Percentiles rank a stretch among this genome's conserved stretches.
phyloP scores from a whole-genome alignment of 2,797 vertebrate genomes.

The Euphonia xanthogaster region DNA sequence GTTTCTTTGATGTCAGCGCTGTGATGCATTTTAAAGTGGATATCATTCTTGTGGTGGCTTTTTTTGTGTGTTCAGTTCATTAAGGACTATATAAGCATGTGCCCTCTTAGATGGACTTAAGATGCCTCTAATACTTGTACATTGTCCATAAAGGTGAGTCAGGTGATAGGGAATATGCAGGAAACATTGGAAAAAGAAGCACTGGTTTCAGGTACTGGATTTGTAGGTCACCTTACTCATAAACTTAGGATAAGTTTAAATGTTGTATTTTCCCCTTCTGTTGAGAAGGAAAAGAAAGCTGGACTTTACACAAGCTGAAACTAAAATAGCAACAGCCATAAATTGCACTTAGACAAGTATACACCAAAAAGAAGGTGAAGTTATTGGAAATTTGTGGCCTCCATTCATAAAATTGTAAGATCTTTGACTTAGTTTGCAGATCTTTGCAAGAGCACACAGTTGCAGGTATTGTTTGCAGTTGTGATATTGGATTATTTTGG shows the following conservation, averaged over 20 bases:
- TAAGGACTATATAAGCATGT: background rate
- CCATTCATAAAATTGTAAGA: background rate
- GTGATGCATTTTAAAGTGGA: background rate
- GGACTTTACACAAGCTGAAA: background rate
- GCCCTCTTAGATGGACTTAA: background rate
- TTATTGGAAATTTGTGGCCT: background rate
- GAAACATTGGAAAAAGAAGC: background rate
- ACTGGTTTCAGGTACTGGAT: background rate
- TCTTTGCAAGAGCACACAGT: background rate
- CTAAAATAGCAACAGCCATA: background rate
- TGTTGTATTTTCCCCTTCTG: background rate
- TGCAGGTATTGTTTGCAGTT: background rate
- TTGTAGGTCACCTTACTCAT: background rate
- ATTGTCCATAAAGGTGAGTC: background rate
- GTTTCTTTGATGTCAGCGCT: background rate
- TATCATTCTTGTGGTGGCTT: background rate
- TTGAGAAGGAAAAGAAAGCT: background rate
- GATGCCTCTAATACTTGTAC: background rate
- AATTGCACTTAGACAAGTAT: background rate
- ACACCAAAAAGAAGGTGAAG: background rate
- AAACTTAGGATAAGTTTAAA: background rate
- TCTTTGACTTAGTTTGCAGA: background rate
- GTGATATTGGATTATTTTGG: background rate
- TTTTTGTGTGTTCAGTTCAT: background rate
- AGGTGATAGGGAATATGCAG: rapidly evolving